Evolutionary conservation across 2,888 invertebrate species (phyloP).

Genomic region (Rapana venosa): DNA sequence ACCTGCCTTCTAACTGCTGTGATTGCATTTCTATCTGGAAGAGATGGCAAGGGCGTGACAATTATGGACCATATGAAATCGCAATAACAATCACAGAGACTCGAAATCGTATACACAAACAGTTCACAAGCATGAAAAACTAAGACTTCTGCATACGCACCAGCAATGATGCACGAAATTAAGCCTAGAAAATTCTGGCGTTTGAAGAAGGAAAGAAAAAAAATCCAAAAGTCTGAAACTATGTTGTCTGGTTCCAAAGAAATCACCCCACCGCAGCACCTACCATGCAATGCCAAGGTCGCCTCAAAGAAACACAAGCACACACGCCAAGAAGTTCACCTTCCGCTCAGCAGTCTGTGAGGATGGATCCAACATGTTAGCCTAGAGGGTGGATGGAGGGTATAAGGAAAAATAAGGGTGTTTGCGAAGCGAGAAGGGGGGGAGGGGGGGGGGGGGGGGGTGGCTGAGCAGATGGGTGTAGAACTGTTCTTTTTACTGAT

Average conservation of each 20-base stretch:
- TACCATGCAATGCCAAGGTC: conserved; percentile 23
- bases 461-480: no score
- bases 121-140: no score
- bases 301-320: background rate
- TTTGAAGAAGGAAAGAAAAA: background rate
- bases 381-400: background rate
- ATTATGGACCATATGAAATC: no score
- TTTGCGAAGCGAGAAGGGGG: background rate
- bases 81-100: no score
- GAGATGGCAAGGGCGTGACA: no score
- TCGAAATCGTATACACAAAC: no score
- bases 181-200: background rate
- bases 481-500: conserved; percentile 31
- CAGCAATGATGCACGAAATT: no score
- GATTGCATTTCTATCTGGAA: no score
- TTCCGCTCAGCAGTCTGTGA: background rate
- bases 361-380: background rate
- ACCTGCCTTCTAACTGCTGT: no score
- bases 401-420: background rate
- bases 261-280: conserved; percentile 7
- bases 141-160: no score
- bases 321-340: background rate
- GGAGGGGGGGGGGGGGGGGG: background rate
- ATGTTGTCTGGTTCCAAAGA: background rate
- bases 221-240: background rate